phyloP scores from a whole-genome alignment of 1,140 invertebrate genomes.

The Araneus ventricosus region DNA sequence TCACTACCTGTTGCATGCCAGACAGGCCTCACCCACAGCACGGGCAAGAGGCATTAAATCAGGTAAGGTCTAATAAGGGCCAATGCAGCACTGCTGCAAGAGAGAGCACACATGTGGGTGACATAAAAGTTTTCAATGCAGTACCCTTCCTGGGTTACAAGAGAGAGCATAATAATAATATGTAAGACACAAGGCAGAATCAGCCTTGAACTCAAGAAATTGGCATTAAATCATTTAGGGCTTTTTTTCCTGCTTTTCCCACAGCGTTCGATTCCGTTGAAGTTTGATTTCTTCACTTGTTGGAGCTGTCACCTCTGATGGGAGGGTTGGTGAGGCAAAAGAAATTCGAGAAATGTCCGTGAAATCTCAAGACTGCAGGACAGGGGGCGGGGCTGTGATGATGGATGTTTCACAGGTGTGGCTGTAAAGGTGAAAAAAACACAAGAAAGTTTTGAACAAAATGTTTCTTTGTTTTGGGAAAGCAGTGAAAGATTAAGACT shows the following conservation, averaged over 20 bases:
- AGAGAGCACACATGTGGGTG: no score
- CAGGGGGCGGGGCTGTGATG: background rate
- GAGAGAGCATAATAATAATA: background rate
- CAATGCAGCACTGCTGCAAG: no score
- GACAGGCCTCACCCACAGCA: background rate
- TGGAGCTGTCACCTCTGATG: background rate
- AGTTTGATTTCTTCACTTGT: background rate
- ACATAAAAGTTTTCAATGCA: background rate
- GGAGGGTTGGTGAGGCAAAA: background rate
- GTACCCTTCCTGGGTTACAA: background rate
- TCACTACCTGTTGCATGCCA: background rate
- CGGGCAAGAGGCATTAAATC: background rate
- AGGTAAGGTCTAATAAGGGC: slow-evolving; percentile 8
- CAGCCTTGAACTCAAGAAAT: slow-evolving; percentile 15
- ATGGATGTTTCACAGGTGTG: background rate
- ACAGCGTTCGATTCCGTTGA: background rate
- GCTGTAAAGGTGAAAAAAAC: background rate
- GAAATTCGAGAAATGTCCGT: background rate
- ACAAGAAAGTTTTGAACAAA: no score
- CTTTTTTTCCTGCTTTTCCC: background rate
- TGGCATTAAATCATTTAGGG: background rate
- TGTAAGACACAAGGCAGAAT: background rate
- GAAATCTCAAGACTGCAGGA: background rate
- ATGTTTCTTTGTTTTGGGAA: no score
- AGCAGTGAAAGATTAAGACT: no score